phyloP scores from a whole-genome alignment of 2,888 invertebrate genomes.

The Tupiocoris notatus region DNA sequence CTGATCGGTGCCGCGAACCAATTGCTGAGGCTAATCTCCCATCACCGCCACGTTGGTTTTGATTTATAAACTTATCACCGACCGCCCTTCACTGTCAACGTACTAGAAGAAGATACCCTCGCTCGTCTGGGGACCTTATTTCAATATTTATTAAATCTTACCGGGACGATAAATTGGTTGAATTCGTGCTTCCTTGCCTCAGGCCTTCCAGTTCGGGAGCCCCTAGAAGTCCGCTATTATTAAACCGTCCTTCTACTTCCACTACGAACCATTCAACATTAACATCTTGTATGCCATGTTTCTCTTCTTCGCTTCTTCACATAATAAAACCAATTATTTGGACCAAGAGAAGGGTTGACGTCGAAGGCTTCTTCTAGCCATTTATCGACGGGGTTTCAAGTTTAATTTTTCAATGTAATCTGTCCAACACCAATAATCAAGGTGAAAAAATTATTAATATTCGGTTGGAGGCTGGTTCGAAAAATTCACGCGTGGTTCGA shows the following conservation, averaged over 20 bases:
- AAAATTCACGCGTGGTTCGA: slow-evolving; percentile 34
- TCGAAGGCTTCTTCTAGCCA: not conserved
- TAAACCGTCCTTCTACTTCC: slow-evolving; percentile 8
- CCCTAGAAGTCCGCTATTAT: slow-evolving; percentile 27
- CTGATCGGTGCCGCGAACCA: too few species aligned
- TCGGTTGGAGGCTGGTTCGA: not conserved
- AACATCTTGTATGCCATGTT: not conserved
- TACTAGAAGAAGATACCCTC: slow-evolving; percentile 5
- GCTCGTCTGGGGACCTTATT: slow-evolving; percentile 3
- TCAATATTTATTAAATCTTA: slow-evolving; percentile 39
- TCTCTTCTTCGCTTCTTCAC: not conserved
- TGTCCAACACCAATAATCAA: slow-evolving; percentile 40
- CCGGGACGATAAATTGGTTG: slow-evolving; percentile 30
- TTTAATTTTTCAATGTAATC: slow-evolving; percentile 40
- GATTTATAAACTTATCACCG: slow-evolving; percentile 41
- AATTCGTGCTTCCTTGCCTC: slow-evolving; percentile 26
- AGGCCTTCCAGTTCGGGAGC: not conserved
- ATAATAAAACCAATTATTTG: slow-evolving; percentile 32
- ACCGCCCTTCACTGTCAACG: slow-evolving; percentile 28
- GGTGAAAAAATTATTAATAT: slow-evolving; percentile 40
- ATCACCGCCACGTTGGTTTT: not conserved
- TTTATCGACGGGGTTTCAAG: slow-evolving; percentile 31
- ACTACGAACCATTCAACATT: not conserved
- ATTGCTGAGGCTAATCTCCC: not conserved
- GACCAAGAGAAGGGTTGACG: slow-evolving; percentile 10